A percentile compares a stretch with the other conserved stretches of the same genome.
Evolutionary conservation across 2,113 vertebrate genomes (phyloP).

Genomic region (Craseonycteris thonglongyai): DNA sequence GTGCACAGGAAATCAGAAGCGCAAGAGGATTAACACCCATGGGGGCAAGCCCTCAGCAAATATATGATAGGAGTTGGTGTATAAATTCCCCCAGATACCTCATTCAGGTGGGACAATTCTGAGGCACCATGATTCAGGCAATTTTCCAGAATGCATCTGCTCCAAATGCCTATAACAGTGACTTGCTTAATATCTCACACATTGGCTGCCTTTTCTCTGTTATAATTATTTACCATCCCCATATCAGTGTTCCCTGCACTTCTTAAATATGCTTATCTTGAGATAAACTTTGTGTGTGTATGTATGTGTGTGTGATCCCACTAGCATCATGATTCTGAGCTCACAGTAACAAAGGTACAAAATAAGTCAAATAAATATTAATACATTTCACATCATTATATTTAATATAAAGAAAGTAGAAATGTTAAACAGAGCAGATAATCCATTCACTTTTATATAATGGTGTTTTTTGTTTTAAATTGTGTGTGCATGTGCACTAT

Average conservation of each 20-base stretch:
- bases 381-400: neutral
- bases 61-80: fast-evolving
- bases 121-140: neutral
- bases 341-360: neutral
- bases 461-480: neutral
- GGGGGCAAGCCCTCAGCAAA: neutral
- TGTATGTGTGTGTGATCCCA: neutral
- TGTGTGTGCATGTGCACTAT: neutral
- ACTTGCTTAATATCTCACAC: neutral
- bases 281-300: neutral
- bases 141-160: neutral
- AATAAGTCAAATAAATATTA: neutral
- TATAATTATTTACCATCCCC: neutral
- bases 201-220: neutral
- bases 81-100: neutral
- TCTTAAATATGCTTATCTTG: neutral
- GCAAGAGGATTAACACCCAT: neutral
- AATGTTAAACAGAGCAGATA: neutral
- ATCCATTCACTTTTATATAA: neutral
- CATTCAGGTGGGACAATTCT: neutral
- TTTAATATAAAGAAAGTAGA: neutral
- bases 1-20: neutral
- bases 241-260: neutral
- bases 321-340: neutral
- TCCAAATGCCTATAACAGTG: neutral